Conservation (phyloP, 2,797 vertebrate genomes). For the Moxostoma hubbsi region DNA sequence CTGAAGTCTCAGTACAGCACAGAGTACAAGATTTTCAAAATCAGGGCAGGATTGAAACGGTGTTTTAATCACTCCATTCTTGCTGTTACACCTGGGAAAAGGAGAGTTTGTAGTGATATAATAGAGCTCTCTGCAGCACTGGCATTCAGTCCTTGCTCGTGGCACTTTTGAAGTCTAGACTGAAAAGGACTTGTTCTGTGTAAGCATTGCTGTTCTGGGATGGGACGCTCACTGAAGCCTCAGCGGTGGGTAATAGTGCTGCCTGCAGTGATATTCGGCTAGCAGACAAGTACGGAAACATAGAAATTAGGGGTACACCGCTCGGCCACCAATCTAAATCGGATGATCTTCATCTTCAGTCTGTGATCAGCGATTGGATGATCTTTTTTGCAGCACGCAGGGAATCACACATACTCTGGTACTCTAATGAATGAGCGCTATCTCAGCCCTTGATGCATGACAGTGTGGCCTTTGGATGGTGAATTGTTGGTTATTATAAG, state of each 20-base stretch:
- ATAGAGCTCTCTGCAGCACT: constrained; percentile 28
- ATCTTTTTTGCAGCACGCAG: too few species aligned
- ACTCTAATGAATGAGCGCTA: too few species aligned
- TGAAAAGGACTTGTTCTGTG: constrained; percentile 38
- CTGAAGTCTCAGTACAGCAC: constrained; percentile 34
- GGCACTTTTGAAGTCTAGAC: constrained; percentile 55
- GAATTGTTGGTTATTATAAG: too few species aligned
- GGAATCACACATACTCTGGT: too few species aligned
- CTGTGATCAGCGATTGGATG: neutral
- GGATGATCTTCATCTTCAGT: neutral
- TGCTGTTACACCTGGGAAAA: constrained; percentile 16
- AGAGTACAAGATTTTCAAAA: neutral
- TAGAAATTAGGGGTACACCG: neutral
- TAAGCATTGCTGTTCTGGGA: constrained; percentile 39
- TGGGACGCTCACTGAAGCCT: constrained; percentile 14
- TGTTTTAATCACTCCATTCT: constrained; percentile 27
- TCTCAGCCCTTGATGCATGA: too few species aligned
- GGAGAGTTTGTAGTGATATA: constrained; percentile 8
- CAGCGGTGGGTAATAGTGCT: constrained; percentile 1
- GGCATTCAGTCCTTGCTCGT: constrained; percentile 31
- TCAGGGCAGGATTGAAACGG: neutral
- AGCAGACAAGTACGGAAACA: neutral
- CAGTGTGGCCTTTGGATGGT: too few species aligned
- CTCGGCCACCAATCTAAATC: neutral
- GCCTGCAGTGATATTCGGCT: constrained; percentile 11